Evolutionary conservation across 1,140 invertebrate genomes (phyloP).

Genomic region (Panagrolaimus sp.): DNA sequence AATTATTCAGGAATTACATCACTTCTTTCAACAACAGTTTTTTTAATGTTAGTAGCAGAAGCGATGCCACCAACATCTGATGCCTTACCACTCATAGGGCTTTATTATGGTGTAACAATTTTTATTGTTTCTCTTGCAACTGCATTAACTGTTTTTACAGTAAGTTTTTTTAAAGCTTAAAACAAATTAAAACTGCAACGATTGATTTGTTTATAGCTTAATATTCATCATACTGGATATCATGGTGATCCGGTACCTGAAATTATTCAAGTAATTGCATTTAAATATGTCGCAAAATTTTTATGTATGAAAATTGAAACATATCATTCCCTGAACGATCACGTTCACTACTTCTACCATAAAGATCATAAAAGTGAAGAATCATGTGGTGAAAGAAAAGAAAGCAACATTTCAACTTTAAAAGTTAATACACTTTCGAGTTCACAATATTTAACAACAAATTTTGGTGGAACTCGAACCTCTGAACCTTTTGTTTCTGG

Average conservation of each 20-base stretch:
- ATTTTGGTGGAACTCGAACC: neutral
- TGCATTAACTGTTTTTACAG: constrained; percentile 68
- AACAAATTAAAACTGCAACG: neutral
- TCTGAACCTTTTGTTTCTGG: no score
- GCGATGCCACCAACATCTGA: constrained; percentile 84
- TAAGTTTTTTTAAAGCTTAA: constrained; percentile 18
- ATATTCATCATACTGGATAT: constrained; percentile 77
- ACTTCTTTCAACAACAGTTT: constrained; percentile 83
- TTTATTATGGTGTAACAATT: constrained; percentile 85
- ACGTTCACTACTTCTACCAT: constrained; percentile 49
- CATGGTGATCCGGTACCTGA: constrained; percentile 71
- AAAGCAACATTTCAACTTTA: constrained; percentile 12
- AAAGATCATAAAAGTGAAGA: constrained; percentile 22
- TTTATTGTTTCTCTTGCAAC: constrained; percentile 81
- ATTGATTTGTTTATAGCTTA: constrained; percentile 64
- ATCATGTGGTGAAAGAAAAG: neutral
- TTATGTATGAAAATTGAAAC: constrained; percentile 62
- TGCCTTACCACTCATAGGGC: constrained; percentile 75
- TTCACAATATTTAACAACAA: neutral
- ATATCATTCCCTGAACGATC: constrained; percentile 54
- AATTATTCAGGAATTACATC: constrained; percentile 70
- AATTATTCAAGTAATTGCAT: constrained; percentile 67
- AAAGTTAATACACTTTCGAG: neutral
- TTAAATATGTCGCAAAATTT: constrained; percentile 62
- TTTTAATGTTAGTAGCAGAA: constrained; percentile 83